A percentile compares a stretch with the other conserved stretches of the same genome.
Conservation (phyloP, 2,888 invertebrate species). For the Girardia tigrina region DNA sequence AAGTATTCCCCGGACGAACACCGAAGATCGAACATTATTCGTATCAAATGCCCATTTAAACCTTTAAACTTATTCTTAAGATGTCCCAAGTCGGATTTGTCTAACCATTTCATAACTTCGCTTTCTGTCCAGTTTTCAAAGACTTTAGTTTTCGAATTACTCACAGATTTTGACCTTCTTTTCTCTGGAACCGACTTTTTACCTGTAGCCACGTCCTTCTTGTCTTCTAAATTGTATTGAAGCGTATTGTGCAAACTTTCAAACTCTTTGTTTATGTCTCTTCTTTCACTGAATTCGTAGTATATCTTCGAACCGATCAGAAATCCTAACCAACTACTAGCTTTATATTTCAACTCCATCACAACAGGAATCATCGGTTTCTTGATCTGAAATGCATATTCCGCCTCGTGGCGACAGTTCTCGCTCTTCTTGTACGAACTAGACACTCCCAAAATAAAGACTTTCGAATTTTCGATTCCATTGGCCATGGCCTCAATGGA, state of each 20-base stretch:
- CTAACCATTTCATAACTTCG: background rate
- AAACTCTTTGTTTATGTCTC: background rate
- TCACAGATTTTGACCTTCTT: too few relatives aligned
- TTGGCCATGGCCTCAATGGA: conserved; percentile 31
- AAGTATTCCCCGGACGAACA: background rate
- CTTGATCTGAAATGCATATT: conserved; percentile 44
- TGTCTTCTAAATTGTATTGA: too few relatives aligned
- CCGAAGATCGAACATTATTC: background rate
- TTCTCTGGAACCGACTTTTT: background rate
- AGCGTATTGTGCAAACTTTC: too few relatives aligned
- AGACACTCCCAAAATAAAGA: conserved; percentile 34
- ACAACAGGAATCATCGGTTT: conserved; percentile 46
- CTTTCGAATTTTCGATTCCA: conserved; percentile 4
- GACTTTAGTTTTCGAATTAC: too few relatives aligned
- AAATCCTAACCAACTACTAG: conserved; percentile 47
- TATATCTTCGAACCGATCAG: conserved; percentile 44
- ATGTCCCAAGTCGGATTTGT: background rate
- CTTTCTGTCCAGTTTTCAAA: background rate
- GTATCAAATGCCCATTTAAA: background rate
- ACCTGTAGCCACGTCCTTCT: background rate
- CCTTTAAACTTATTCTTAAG: background rate
- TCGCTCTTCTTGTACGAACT: conserved; percentile 35
- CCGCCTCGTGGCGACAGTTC: conserved; percentile 42
- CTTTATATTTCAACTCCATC: conserved; percentile 45
- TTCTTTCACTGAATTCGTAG: conserved; percentile 46